Evolutionary conservation across 2,797 vertebrate genomes (phyloP).

Genomic region (Brachyrhaphis roseni): DNA sequence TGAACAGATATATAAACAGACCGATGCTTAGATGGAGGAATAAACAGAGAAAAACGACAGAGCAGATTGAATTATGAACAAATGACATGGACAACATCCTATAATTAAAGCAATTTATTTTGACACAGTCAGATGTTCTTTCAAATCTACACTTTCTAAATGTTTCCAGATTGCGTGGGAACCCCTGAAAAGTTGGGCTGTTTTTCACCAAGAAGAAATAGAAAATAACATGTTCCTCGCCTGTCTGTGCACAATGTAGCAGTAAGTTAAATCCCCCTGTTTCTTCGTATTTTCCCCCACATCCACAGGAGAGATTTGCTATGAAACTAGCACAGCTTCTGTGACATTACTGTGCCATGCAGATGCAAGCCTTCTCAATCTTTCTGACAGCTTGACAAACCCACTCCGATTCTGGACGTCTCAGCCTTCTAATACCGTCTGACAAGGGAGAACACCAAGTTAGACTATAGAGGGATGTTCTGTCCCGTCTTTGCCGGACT

Average conservation of each 20-base stretch:
- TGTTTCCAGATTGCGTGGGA: neutral
- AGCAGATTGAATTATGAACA: neutral
- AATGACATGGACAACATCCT: neutral
- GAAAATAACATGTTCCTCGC: neutral
- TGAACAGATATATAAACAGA: neutral
- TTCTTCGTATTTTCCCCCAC: constrained; percentile 24
- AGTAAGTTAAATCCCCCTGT: constrained; percentile 16
- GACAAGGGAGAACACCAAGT: constrained; percentile 64
- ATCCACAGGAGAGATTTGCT: constrained; percentile 43
- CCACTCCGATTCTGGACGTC: constrained; percentile 60
- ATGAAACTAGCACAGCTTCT: constrained; percentile 45
- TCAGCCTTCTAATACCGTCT: constrained; percentile 62
- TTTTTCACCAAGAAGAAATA: constrained; percentile 3
- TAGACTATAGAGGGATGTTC: constrained; percentile 42
- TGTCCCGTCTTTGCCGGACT: constrained; percentile 40
- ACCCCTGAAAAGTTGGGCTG: neutral
- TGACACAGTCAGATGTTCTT: neutral
- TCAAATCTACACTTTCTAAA: neutral
- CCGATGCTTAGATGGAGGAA: neutral
- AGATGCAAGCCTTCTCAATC: constrained; percentile 77
- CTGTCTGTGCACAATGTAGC: constrained; percentile 2
- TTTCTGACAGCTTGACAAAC: constrained; percentile 77
- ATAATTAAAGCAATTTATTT: neutral
- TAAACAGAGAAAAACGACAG: neutral
- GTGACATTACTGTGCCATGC: constrained; percentile 60